These are phyloP conservation scores for Parazoanthus swiftii DNA, from an alignment of 92 coral and sea anemone species.

Conservation along the genomic window DNA sequence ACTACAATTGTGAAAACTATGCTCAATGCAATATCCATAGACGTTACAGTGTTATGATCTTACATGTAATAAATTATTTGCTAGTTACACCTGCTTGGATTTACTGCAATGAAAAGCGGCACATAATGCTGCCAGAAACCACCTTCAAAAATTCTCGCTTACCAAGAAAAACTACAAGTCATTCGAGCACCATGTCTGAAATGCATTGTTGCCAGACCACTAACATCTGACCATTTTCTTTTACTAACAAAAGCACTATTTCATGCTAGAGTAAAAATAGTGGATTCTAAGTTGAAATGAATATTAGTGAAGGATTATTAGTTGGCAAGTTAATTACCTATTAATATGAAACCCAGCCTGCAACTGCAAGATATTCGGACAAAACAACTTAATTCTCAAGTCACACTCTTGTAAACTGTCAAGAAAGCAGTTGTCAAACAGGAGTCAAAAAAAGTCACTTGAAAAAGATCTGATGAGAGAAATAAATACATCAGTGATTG, in stretches of 20 bases:
- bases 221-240: background rate
- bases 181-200: background rate
- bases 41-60: background rate
- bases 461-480: background rate
- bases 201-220: background rate
- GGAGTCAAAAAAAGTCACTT: background rate
- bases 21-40: background rate
- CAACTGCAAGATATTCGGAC: background rate
- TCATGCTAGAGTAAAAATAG: background rate
- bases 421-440: background rate
- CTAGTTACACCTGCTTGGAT: background rate
- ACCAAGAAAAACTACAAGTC: background rate
- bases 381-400: background rate
- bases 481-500: background rate
- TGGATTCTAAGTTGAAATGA: background rate
- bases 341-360: constrained; percentile 18
- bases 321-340: constrained; percentile 33
- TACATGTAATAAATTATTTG: too few species aligned
- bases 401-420: background rate
- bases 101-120: background rate
- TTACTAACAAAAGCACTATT: constrained; percentile 1
- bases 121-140: background rate
- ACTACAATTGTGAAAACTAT: background rate
- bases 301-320: background rate
- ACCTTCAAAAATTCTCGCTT: background rate